Percentiles rank a stretch among this genome's conserved stretches.
Evolutionary conservation across 2,797 vertebrate genomes (phyloP).

Genomic region (Fratercula arctica): DNA sequence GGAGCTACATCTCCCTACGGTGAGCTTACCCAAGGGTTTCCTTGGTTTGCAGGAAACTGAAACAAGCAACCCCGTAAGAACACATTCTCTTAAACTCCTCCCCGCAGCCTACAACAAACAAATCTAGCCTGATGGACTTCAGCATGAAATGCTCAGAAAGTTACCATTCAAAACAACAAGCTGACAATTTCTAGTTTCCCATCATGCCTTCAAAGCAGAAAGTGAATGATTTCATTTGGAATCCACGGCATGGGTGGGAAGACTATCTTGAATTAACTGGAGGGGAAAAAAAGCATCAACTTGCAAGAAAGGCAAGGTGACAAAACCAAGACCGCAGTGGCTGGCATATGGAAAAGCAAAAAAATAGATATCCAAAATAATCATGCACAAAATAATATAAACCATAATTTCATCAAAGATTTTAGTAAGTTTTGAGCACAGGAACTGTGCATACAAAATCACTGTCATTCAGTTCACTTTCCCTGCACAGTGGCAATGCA

Average conservation of each 20-base stretch:
- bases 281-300: neutral
- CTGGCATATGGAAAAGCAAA: neutral
- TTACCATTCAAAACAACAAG: neutral
- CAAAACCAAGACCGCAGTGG: neutral
- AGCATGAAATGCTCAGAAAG: neutral
- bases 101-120: constrained; percentile 78
- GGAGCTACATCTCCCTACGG: neutral
- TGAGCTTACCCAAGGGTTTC: constrained; percentile 80
- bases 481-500: neutral
- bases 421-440: neutral
- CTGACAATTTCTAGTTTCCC: neutral
- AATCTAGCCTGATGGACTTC: neutral
- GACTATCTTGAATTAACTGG: neutral
- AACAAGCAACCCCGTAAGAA: constrained; percentile 85
- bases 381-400: neutral
- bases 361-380: neutral
- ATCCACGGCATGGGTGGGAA: neutral
- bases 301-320: neutral
- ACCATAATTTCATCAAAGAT: neutral
- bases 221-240: neutral
- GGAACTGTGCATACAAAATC: neutral
- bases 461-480: neutral
- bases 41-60: constrained; percentile 86
- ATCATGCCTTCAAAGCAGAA: neutral
- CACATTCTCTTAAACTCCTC: constrained; percentile 82